phyloP scores from a whole-genome alignment of 1,140 invertebrate genomes.

The Bradynema listronoti region DNA sequence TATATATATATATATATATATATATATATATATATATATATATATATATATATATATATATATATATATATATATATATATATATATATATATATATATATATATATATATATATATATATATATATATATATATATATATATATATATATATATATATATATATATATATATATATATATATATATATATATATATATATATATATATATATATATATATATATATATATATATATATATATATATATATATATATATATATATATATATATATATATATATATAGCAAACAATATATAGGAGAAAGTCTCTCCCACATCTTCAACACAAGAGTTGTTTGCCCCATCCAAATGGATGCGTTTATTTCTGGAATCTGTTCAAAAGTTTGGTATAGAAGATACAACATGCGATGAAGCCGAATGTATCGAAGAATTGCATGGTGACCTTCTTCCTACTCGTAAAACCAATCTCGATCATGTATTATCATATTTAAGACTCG shows the following conservation, averaged over 20 bases:
- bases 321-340: constrained; percentile 17
- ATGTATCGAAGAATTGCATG: constrained; percentile 33
- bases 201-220: not conserved
- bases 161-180: not conserved
- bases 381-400: constrained; percentile 47
- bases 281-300: constrained; percentile 8
- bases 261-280: constrained; percentile 3
- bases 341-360: constrained; percentile 40
- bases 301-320: constrained; percentile 11
- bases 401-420: constrained; percentile 42
- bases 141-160: not conserved
- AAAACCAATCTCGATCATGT: constrained; percentile 45
- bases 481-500: not conserved
- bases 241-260: not conserved
- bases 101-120: not conserved
- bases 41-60: constrained; percentile 1
- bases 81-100: not conserved
- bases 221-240: not conserved
- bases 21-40: not conserved
- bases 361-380: constrained; percentile 45
- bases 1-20: not conserved
- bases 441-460: constrained; percentile 10
- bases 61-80: constrained; percentile 7
- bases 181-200: not conserved
- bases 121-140: not conserved